These are phyloP conservation scores for Amblyraja radiata DNA, from an alignment of 2,797 vertebrate species.

Conservation along the genomic window DNA sequence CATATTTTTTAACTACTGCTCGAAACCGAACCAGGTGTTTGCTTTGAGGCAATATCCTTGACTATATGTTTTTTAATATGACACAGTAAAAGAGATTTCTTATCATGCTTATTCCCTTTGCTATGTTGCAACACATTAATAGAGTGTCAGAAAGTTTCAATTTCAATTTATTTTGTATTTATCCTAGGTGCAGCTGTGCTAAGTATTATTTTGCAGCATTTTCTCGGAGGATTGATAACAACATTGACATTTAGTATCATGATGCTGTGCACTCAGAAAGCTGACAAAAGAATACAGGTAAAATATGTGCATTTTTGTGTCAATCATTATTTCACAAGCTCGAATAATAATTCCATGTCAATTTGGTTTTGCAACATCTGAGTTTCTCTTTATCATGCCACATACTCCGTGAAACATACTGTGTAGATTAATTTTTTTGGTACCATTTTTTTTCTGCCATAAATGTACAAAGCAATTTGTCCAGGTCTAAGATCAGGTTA, in stretches of 20 bases:
- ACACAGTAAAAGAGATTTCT: background rate
- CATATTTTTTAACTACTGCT: background rate
- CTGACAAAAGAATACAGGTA: slow-evolving; percentile 34
- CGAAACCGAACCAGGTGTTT: slow-evolving; percentile 6
- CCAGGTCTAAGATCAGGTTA: background rate
- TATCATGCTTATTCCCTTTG: background rate
- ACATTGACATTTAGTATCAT: slow-evolving; percentile 36
- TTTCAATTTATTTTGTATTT: slow-evolving; percentile 29
- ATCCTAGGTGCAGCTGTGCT: slow-evolving; percentile 35
- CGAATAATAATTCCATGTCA: background rate
- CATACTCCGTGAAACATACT: background rate
- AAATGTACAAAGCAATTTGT: background rate
- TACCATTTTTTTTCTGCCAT: background rate
- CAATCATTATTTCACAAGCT: background rate
- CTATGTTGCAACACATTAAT: slow-evolving; percentile 25
- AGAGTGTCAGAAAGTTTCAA: slow-evolving; percentile 27
- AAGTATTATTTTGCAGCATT: slow-evolving; percentile 35
- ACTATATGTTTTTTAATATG: slow-evolving; percentile 11
- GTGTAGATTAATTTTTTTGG: background rate
- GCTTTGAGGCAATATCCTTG: slow-evolving; percentile 19
- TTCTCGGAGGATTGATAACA: slow-evolving; percentile 35
- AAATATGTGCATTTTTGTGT: background rate
- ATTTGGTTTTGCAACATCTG: background rate
- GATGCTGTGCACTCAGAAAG: slow-evolving; percentile 31
- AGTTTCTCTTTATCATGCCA: background rate